A percentile compares a stretch with the other conserved stretches of the same genome.
Conservation (phyloP, 2,113 vertebrate genomes). For the Limnothrissa miodon region DNA sequence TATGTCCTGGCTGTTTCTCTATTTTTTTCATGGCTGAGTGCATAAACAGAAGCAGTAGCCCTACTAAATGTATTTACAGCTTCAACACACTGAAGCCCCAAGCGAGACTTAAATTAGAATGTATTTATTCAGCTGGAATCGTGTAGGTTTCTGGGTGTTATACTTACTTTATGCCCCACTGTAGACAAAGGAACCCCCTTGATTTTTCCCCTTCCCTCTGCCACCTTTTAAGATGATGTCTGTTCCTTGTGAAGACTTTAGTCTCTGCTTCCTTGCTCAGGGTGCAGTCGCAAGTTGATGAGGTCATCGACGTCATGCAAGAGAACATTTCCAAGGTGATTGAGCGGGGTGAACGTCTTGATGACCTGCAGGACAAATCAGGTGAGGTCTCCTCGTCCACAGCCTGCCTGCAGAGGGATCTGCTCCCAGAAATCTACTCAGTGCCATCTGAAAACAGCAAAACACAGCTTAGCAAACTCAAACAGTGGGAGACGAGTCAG, state of each 20-base stretch:
- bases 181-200: neutral
- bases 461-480: neutral
- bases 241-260: slow-evolving; percentile 23
- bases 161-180: neutral
- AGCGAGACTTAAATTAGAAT: slow-evolving; percentile 10
- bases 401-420: too few species aligned
- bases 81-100: neutral
- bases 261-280: slow-evolving; percentile 60
- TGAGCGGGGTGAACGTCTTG: slow-evolving; percentile 92
- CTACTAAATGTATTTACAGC: neutral
- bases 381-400: slow-evolving; percentile 65
- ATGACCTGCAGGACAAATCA: slow-evolving; percentile 97
- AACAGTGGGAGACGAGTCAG: neutral
- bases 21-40: neutral
- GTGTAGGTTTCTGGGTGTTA: neutral
- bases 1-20: too few species aligned
- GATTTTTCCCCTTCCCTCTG: neutral
- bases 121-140: neutral
- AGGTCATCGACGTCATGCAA: slow-evolving; percentile 99
- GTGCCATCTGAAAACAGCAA: neutral
- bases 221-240: neutral
- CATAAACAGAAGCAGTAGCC: neutral
- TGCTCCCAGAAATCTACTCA: neutral
- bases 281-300: slow-evolving; percentile 97
- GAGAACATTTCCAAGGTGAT: slow-evolving; percentile 99